These are phyloP conservation scores for Dolichallabes microphthalmus DNA, from an alignment of 2,113 vertebrate genomes.

Conservation along the genomic window DNA sequence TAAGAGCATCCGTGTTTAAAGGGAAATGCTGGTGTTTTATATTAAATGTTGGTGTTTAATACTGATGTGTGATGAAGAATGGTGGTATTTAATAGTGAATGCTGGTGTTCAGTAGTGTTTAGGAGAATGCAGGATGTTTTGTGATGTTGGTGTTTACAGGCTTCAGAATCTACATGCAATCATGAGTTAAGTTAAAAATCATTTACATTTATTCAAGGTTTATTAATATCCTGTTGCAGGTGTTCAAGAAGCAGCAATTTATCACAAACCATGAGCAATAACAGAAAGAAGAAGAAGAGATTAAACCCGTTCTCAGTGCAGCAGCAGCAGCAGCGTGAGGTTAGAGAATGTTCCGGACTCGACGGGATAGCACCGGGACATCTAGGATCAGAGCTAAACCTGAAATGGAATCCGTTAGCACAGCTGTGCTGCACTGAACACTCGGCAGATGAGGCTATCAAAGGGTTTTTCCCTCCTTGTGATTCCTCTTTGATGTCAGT, in stretches of 20 bases:
- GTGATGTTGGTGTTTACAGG: too few species aligned
- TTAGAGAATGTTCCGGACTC: background rate
- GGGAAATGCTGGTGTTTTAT: background rate
- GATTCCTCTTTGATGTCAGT: background rate
- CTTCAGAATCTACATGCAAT: too few species aligned
- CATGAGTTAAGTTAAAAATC: too few species aligned
- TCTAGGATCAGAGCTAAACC: background rate
- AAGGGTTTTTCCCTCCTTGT: background rate
- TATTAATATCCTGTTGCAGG: background rate
- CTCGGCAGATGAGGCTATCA: background rate
- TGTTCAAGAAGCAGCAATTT: background rate
- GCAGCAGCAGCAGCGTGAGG: background rate
- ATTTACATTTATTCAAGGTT: background rate
- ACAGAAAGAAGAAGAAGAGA: background rate
- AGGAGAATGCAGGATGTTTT: too few species aligned
- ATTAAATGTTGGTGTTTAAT: background rate
- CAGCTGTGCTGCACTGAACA: background rate
- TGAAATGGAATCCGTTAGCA: slow-evolving; percentile 1
- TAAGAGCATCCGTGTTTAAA: background rate
- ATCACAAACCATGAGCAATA: background rate
- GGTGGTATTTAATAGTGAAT: background rate
- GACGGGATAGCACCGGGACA: background rate
- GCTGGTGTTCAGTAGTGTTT: background rate
- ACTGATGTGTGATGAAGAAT: background rate
- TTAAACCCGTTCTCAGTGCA: background rate